Evolutionary conservation across 2,888 invertebrate species (phyloP), one percentile per base, ranked within the genome.

Genomic region (Caradrina kadenii): DNA sequence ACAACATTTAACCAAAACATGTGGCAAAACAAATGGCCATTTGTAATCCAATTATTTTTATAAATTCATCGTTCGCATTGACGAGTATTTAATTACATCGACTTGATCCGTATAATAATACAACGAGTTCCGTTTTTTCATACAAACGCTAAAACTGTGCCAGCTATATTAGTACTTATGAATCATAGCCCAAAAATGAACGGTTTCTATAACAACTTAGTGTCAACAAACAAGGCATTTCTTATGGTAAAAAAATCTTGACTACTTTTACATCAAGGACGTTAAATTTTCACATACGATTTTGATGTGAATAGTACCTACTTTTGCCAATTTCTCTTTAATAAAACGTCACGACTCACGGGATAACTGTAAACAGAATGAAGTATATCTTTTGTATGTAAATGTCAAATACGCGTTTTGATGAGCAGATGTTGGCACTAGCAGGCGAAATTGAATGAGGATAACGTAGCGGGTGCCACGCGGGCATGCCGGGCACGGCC

Each of bases 171-270:
- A 55, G 53, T 61, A 64, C 56, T 4, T 45, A 56, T 79, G 79
- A 81, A 62, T 78, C 79, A 79, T 70, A 68, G 39, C 19, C 54
- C 42, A 69, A 79, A 76, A 81, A 60, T 80, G 73, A 80, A 81
- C 69, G 79, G 86, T 82, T 74, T 59, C 83, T 75, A 86, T 85
- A 80, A 81, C 81, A 69, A 85, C 80, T 48, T 15, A 7, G 19
- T 67, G 66, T 79, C 81, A 87, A 86, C 86, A 87, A 87, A 86
- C 82, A 86, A 81, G 79, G 71, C 42, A n/a, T 45, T 45, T 17
- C 11, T 1, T 31, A 26, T 8, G 59, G 26, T 55, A 60, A 69
- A 76, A 75, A 75, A 69, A 65, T 49, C 50, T 13, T 35, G 50
- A n/a, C 19, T 45, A 54, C 15, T 26, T 15, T 69, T 59, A 53